Evolutionary conservation across 2,888 invertebrate genomes (phyloP), one percentile per base, ranked within the genome.

Genomic region (Eupithecia dodoneata): DNA sequence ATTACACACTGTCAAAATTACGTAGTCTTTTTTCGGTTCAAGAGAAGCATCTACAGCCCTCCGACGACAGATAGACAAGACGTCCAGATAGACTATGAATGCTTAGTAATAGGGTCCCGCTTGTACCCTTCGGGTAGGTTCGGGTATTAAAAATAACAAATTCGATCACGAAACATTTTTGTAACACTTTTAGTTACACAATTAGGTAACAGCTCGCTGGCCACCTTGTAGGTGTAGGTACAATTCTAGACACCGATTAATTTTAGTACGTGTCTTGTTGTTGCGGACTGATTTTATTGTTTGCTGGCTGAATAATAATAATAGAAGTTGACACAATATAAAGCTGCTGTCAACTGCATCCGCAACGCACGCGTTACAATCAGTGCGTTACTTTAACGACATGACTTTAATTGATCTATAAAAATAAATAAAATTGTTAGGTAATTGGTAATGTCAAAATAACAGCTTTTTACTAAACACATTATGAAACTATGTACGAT

Each of bases 291-390:
- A 42, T 42, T 42, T 66, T 10, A 30, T 30, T 63, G 42, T 42
- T 66, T 42, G 66, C 42, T 66, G 42, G 15, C 66, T 66, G 42
- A 42, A 66, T 59, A 59, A n/a, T n/a, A 55, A 4, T n/a, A 7
- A 59, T 9, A 4, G 30, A 41, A 12, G 10, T 12, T 65, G 65
- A 65, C 15, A 7, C 15, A 66, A 13, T 65, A 41, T 66, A 42
- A 66, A 42, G 66, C 66, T 41, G 66, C 7, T 15, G 66, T 66
- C 66, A 66, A 42, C 66, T 66, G 66, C 66, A 66, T 63, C 10
- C 59, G 18, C 59, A 30, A 59, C 59, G 55, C 55, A 55, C n/a
- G n/a, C 18, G 59, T 59, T 18, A 18, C 3, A 10, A 59, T 9
- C 59, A 59, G 59, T 59, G 59, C 15, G 59, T 59, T 9, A 59